Conservation (phyloP, 2,888 invertebrate genomes). For the Automeris io region DNA sequence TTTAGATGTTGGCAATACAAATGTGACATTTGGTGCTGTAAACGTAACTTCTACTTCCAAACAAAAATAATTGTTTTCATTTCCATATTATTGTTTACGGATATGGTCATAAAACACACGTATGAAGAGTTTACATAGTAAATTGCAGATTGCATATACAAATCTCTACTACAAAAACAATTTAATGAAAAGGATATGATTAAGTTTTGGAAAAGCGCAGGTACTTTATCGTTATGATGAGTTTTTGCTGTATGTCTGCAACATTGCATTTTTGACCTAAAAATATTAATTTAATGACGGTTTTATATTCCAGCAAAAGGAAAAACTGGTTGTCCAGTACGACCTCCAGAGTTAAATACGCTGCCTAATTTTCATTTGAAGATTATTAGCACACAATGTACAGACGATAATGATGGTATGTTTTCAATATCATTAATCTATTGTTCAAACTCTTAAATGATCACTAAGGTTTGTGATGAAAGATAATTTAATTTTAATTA, state of each 20-base stretch:
- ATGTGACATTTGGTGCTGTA: slow-evolving; percentile 15
- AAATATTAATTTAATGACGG: slow-evolving; percentile 3
- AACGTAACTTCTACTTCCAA: slow-evolving; percentile 21
- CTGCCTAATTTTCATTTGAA: slow-evolving; percentile 27
- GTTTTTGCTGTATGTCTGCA: slow-evolving; percentile 4
- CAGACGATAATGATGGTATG: slow-evolving; percentile 52
- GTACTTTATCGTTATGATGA: slow-evolving; percentile 44
- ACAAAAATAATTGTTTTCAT: slow-evolving; percentile 41
- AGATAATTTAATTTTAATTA: too few species aligned
- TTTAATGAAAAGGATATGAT: slow-evolving; percentile 74
- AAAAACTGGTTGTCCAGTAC: slow-evolving; percentile 67
- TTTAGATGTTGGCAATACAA: not conserved
- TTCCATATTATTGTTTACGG: slow-evolving; percentile 47
- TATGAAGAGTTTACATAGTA: slow-evolving; percentile 32
- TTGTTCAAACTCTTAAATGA: too few species aligned
- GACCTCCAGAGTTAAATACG: slow-evolving; percentile 56
- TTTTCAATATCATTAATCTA: slow-evolving; percentile 9
- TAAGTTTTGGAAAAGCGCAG: slow-evolving; percentile 87
- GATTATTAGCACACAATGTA: slow-evolving; percentile 35
- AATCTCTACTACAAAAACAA: slow-evolving; percentile 20
- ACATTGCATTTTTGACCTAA: not conserved
- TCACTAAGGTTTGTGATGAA: too few species aligned
- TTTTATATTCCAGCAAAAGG: slow-evolving; percentile 60
- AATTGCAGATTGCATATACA: slow-evolving; percentile 21
- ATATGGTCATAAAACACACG: slow-evolving; percentile 34